These are phyloP conservation scores for Patiria pectinifera DNA, from an alignment of 53 echinoderm and acorn worm species.

Conservation along the genomic window DNA sequence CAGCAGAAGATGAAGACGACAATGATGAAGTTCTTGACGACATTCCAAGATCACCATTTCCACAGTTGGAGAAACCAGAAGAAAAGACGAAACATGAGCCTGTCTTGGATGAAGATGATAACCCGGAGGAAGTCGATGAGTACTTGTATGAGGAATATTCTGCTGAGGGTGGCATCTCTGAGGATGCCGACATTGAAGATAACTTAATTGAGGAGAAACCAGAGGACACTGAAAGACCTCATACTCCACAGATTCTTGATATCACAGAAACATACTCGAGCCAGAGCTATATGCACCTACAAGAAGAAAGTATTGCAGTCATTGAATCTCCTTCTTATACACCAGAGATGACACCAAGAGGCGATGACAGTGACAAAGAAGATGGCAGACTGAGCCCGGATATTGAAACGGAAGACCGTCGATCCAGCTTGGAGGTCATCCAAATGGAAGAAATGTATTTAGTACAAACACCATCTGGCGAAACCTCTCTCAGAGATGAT, in stretches of 20 bases:
- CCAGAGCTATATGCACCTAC: conserved; percentile 28
- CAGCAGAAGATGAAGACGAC: neutral
- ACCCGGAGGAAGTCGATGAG: conserved; percentile 51
- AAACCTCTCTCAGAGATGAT: conserved; percentile 38
- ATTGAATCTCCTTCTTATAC: conserved; percentile 33
- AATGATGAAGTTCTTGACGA: conserved; percentile 52
- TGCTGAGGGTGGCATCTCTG: conserved; percentile 23
- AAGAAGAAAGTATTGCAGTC: neutral
- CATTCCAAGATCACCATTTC: conserved; percentile 61
- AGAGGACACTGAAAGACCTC: conserved; percentile 19
- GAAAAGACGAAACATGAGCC: conserved; percentile 6
- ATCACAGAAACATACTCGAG: conserved; percentile 63
- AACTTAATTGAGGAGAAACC: conserved; percentile 43
- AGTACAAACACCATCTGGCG: conserved; percentile 36
- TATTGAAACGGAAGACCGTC: conserved; percentile 55
- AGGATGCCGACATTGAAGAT: conserved; percentile 66
- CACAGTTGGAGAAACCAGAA: conserved; percentile 33
- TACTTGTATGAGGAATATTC: conserved; percentile 51
- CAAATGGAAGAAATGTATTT: conserved; percentile 55
- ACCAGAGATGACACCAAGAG: conserved; percentile 41
- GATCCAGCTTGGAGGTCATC: conserved; percentile 51
- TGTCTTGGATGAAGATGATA: conserved; percentile 45
- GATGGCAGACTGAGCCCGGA: conserved; percentile 47
- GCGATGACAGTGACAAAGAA: conserved; percentile 56
- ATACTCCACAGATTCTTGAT: conserved; percentile 55